These are phyloP conservation scores for Hippocampus comes DNA, from an alignment of 2,113 vertebrate species.

Conservation along the genomic window DNA sequence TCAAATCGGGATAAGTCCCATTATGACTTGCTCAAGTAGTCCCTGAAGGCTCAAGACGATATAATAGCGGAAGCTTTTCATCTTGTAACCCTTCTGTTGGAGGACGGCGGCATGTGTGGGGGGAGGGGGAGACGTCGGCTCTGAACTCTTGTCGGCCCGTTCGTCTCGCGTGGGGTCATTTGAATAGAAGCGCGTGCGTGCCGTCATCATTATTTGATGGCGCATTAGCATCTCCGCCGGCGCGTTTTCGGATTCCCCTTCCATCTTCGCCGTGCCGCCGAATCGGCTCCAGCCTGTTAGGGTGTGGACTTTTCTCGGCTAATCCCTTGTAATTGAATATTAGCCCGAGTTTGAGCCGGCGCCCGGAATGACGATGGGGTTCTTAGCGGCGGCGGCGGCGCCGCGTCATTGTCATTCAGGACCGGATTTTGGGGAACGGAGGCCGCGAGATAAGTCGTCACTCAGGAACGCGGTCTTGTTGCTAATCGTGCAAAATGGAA, in stretches of 20 bases:
- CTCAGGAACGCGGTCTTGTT: slow-evolving; percentile 10
- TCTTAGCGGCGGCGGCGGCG: slow-evolving; percentile 24
- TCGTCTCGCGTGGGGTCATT: slow-evolving; percentile 37
- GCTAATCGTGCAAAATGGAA: slow-evolving; percentile 62
- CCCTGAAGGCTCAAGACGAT: slow-evolving; percentile 58
- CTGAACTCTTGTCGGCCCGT: slow-evolving; percentile 39
- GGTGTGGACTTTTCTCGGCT: slow-evolving; percentile 56
- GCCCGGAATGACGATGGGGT: slow-evolving; percentile 58
- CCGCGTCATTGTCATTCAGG: slow-evolving; percentile 36
- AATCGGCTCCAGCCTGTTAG: slow-evolving; percentile 65
- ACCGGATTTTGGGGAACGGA: slow-evolving; percentile 15
- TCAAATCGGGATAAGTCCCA: slow-evolving; percentile 63
- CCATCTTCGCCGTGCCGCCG: slow-evolving; percentile 43
- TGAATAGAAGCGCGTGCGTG: slow-evolving; percentile 36
- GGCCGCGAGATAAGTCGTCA: not conserved
- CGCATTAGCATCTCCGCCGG: slow-evolving; percentile 40
- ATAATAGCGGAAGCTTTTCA: slow-evolving; percentile 59
- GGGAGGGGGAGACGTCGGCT: not conserved
- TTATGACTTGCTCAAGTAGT: slow-evolving; percentile 62
- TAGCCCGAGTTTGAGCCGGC: slow-evolving; percentile 60
- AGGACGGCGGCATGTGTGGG: slow-evolving; percentile 16
- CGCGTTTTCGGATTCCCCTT: slow-evolving; percentile 28
- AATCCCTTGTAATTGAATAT: slow-evolving; percentile 74
- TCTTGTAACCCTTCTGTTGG: slow-evolving; percentile 48
- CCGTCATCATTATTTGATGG: slow-evolving; percentile 41